Conservation (phyloP, 2,888 invertebrate genomes). For the Sesia bembeciformis region DNA sequence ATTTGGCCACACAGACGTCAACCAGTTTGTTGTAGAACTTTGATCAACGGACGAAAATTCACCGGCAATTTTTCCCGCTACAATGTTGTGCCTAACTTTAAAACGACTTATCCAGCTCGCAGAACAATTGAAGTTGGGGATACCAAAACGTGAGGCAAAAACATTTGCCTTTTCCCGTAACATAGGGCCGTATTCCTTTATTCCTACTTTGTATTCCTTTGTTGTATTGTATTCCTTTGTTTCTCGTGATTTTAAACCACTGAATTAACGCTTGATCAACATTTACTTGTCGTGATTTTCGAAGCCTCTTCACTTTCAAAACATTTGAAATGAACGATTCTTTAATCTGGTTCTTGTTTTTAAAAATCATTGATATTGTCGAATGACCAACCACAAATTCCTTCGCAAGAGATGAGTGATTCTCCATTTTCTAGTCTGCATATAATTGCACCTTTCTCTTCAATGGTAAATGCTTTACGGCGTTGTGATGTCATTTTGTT, state of each 20-base stretch:
- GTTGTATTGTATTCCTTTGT: slow-evolving; percentile 11
- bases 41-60: slow-evolving; percentile 10
- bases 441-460: too few species aligned
- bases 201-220: slow-evolving; percentile 11
- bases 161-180: slow-evolving; percentile 15
- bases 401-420: too few species aligned
- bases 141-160: slow-evolving; percentile 12
- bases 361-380: too few species aligned
- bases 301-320: too few species aligned
- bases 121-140: slow-evolving; percentile 12
- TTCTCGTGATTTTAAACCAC: slow-evolving; percentile 11
- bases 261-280: slow-evolving; percentile 4
- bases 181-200: slow-evolving; percentile 12
- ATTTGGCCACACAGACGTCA: too few species aligned
- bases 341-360: too few species aligned
- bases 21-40: slow-evolving; percentile 1
- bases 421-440: too few species aligned
- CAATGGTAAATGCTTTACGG: too few species aligned
- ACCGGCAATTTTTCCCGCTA: slow-evolving; percentile 14
- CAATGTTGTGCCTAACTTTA: slow-evolving; percentile 13
- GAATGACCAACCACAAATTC: too few species aligned
- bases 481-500: too few species aligned
- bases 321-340: too few species aligned
- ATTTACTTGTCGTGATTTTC: too few species aligned
- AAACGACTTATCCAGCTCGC: slow-evolving; percentile 15